Evolutionary conservation across 2,888 invertebrate genomes (phyloP), one percentile per base, ranked within the genome.

Genomic region (Rhynchonema sp.): DNA sequence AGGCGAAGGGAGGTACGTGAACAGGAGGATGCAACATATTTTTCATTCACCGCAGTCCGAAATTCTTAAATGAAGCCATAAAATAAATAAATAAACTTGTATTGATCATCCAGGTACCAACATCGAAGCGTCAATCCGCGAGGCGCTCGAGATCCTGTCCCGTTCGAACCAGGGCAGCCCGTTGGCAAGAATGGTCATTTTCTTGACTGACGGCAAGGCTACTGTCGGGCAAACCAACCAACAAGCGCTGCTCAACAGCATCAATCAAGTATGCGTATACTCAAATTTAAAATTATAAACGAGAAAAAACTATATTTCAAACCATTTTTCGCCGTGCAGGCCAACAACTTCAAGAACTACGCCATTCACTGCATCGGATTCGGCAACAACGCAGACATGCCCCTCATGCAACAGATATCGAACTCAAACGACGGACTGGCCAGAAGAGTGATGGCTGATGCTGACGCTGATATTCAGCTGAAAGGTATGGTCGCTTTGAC

Each of bases 281-380:
- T n/a, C n/a, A n/a, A n/a, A n/a, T n/a, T n/a, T n/a, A n/a, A n/a
- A n/a, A n/a, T n/a, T n/a, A n/a, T n/a, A n/a, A n/a, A n/a, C n/a
- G n/a, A n/a, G n/a, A n/a, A n/a, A n/a, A n/a, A n/a, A n/a, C n/a
- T 13, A 9, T 38, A 13, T 38, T 38, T 9, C 38, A 38, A 20
- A 20, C 20, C 38, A 38, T 38, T 38, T 38, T 9, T 9, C 38
- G n/a, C 38, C 9, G 20, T 38, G 9, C 38, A 9, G 38, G 9
- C 38, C 13, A 13, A 46, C 23, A 49, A 38, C 25, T 27, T 25
- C 13, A n/a, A 22, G 46, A 56, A 61, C 30, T 60, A 57, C 26
- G 74, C 82, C 6, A 79, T 84, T 60, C 84, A 81, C 70, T 80
- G 81, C 0, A 76, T 85, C 54, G 83, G 82, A n/a, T 84, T 85